Evolutionary conservation across 1,140 invertebrate genomes (phyloP).

Genomic region (Philaenus spumarius): DNA sequence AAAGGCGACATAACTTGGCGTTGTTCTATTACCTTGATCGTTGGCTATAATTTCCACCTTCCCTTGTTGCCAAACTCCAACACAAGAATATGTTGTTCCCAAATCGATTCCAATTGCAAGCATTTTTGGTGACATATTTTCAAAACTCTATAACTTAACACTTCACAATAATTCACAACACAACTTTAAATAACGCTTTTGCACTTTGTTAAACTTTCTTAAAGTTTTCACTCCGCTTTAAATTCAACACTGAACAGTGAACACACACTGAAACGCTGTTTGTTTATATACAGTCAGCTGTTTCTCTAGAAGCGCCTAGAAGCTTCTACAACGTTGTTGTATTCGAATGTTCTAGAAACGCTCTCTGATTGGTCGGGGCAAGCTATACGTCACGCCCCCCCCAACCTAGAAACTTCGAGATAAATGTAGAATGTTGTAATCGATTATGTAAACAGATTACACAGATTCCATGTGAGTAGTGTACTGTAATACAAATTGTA

Average conservation of each 20-base stretch:
- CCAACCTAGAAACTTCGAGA: too few relatives aligned
- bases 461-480: too few relatives aligned
- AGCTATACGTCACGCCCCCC: too few relatives aligned
- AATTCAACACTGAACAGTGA: not conserved
- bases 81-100: constrained; percentile 61
- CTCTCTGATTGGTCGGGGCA: not conserved
- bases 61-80: constrained; percentile 73
- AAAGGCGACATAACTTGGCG: constrained; percentile 87
- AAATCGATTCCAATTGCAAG: constrained; percentile 37
- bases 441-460: too few relatives aligned
- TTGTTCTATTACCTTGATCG: constrained; percentile 89
- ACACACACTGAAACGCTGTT: not conserved
- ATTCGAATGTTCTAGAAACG: not conserved
- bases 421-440: too few relatives aligned
- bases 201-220: too few relatives aligned
- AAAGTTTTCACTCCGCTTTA: not conserved
- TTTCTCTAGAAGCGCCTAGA: not conserved
- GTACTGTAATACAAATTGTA: too few relatives aligned
- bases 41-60: constrained; percentile 92
- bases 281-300: not conserved
- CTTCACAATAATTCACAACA: not conserved
- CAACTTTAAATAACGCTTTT: not conserved
- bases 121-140: constrained; percentile 30
- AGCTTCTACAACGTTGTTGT: not conserved
- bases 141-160: not conserved